Evolutionary conservation across 2,113 vertebrate genomes (phyloP), one percentile per base, ranked within the genome.

Genomic region (Sitta europaea): DNA sequence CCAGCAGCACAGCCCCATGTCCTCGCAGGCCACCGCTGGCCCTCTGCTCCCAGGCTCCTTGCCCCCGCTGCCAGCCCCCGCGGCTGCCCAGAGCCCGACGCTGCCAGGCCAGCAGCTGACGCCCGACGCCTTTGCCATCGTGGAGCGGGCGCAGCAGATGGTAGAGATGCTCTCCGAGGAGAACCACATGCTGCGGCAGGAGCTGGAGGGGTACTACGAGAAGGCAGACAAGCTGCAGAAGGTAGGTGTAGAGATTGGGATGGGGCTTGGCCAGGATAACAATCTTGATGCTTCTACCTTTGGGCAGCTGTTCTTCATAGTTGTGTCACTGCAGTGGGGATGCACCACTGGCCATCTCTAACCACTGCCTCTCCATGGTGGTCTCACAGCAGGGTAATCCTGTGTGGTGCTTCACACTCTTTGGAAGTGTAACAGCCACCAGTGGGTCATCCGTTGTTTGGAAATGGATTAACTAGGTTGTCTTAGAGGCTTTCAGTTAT

Each of bases 61-160:
- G 96, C 92, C 97, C 2, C 95, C 95, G 0, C 96, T 98, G 18
- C 97, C 97, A 0, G 84, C 97, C 94, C 82, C 97, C 3, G 36
- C 92, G 21, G 4, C 94, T 0, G 71, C 95, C 25, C 97, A 97
- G 42, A 93, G 68, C 1, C 88, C 94, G 0, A 74, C 95, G 0
- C 76, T 95, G 2, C 96, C 94, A 1, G 97, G 96, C 62, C 98
- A 97, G 92, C 98, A 97, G 90, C 97, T 98, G 42, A 97, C 98
- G 0, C 98, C 98, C 0, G 98, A 98, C 1, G 98, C 98, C 2
- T 98, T 98, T 6, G 98, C 98, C 15, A 98, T 98, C 6, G 98
- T 98, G 96, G 98, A 98, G 80, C 96, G 98, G n/a, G 98, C 98
- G 0, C 98, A 99, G 94, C 98, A 99, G 95, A 99, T 99, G 98